Conservation (phyloP, 2,797 vertebrate species). For the Sebastes flavidus region DNA sequence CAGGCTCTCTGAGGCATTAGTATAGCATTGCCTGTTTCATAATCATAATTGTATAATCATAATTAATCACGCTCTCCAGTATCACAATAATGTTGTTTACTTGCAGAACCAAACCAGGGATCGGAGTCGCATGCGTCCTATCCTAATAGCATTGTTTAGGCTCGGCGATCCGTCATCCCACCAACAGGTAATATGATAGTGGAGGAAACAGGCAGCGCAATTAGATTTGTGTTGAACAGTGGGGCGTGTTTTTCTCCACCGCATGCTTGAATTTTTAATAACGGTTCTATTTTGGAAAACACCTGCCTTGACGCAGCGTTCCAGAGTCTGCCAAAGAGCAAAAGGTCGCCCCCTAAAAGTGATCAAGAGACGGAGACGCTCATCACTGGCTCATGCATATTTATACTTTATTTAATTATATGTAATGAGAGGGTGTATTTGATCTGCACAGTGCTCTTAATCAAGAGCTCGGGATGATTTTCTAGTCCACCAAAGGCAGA, state of each 20-base stretch:
- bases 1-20: conserved; percentile 32
- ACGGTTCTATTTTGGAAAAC: conserved; percentile 69
- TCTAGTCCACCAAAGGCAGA: conserved; percentile 52
- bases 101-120: conserved; percentile 60
- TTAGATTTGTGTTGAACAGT: conserved; percentile 85
- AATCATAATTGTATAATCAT: conserved; percentile 69
- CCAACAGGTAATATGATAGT: conserved; percentile 83
- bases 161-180: conserved; percentile 81
- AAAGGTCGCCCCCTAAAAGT: conserved; percentile 69
- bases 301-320: conserved; percentile 55
- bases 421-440: conserved; percentile 67
- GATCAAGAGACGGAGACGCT: conserved; percentile 69
- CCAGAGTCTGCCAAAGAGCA: conserved; percentile 53
- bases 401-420: conserved; percentile 76
- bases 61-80: conserved; percentile 71
- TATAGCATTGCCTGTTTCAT: conserved; percentile 49
- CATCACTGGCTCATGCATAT: conserved; percentile 78
- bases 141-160: conserved; percentile 81
- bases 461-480: conserved; percentile 59
- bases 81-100: conserved; percentile 73
- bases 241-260: conserved; percentile 80
- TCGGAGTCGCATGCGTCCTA: conserved; percentile 65
- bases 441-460: conserved; percentile 63
- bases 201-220: conserved; percentile 79
- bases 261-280: conserved; percentile 81